Percentiles rank a stretch among this genome's conserved stretches.
Evolutionary conservation across 2,888 invertebrate genomes (phyloP).

Genomic region (Biston betularia): DNA sequence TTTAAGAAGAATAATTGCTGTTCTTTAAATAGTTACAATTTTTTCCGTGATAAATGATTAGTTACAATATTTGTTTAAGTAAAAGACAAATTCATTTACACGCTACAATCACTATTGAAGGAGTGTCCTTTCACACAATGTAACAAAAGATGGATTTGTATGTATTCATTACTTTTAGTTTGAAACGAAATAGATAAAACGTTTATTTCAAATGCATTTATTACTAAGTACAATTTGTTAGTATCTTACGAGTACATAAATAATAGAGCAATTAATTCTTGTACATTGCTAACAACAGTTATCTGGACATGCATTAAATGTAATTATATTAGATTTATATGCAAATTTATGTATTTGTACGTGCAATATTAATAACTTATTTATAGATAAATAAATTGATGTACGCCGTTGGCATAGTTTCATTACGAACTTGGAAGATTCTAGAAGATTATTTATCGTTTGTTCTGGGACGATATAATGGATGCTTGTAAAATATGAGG

Average conservation of each 20-base stretch:
- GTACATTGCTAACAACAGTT: slow-evolving; percentile 33
- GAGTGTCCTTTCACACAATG: too few species aligned
- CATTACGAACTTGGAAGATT: slow-evolving; percentile 3
- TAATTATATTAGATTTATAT: slow-evolving; percentile 38
- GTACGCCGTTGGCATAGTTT: slow-evolving; percentile 17
- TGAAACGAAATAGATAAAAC: too few species aligned
- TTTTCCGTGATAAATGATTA: too few species aligned
- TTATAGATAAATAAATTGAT: slow-evolving; percentile 24
- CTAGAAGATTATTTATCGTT: not conserved
- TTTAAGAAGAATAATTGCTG: too few species aligned
- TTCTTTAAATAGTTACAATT: too few species aligned
- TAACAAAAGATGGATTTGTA: too few species aligned
- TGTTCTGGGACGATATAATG: not conserved
- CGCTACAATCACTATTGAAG: too few species aligned
- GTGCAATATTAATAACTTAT: slow-evolving; percentile 31
- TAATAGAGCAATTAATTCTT: slow-evolving; percentile 17
- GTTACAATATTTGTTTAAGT: too few species aligned
- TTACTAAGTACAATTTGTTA: too few species aligned
- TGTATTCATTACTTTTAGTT: too few species aligned
- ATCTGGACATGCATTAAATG: slow-evolving; percentile 46
- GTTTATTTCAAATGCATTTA: too few species aligned
- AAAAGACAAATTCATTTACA: too few species aligned
- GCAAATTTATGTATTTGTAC: slow-evolving; percentile 40
- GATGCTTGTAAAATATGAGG: not conserved
- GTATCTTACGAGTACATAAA: not conserved